Conservation (phyloP, 2,888 invertebrate genomes). For the Xestia rhomboidea region DNA sequence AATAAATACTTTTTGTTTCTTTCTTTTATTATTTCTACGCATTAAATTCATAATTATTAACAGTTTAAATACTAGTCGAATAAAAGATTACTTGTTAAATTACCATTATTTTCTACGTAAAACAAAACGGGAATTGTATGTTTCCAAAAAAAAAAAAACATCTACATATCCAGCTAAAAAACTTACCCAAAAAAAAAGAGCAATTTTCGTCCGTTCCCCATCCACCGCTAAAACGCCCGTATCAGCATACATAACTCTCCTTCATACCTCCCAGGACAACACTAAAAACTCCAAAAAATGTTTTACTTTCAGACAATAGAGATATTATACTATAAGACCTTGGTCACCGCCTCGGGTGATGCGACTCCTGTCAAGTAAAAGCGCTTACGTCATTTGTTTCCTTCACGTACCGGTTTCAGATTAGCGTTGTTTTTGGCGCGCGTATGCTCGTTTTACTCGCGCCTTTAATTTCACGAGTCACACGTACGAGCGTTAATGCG, state of each 20-base stretch:
- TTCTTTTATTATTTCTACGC: not conserved
- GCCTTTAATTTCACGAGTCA: not conserved
- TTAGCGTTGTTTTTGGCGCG: too few species aligned
- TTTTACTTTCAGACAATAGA: slow-evolving; percentile 30
- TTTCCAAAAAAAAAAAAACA: not conserved
- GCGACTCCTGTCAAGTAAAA: not conserved
- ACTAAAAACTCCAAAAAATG: slow-evolving; percentile 29
- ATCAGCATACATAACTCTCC: slow-evolving; percentile 41
- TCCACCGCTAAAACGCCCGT: not conserved
- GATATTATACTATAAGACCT: slow-evolving; percentile 4
- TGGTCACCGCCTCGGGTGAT: not conserved
- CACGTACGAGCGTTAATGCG: not conserved
- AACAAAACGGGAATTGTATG: not conserved
- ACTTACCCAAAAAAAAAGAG: slow-evolving; percentile 1
- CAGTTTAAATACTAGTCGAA: too few species aligned
- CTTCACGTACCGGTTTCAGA: too few species aligned
- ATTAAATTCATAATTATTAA: not conserved
- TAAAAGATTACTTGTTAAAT: too few species aligned
- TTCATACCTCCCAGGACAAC: slow-evolving; percentile 26
- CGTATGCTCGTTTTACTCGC: not conserved
- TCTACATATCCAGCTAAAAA: not conserved
- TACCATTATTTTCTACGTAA: not conserved
- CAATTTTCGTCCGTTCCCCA: not conserved
- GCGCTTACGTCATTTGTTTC: too few species aligned
- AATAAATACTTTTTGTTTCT: too few species aligned